These are phyloP conservation scores for Parotocinclus haroldoi DNA, from an alignment of 2,797 vertebrate genomes.

Conservation along the genomic window DNA sequence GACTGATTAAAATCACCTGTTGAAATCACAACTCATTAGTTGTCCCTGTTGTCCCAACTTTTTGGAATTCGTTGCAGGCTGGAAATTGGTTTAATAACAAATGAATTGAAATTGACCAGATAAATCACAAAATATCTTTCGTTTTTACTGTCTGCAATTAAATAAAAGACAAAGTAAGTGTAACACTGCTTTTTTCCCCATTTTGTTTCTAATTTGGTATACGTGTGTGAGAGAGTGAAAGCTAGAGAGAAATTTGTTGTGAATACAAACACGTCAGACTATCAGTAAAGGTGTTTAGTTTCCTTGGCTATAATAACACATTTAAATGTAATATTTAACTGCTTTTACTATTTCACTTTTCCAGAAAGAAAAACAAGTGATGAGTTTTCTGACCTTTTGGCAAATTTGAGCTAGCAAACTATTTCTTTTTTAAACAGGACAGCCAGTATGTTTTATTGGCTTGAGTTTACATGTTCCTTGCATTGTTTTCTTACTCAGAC, in stretches of 20 bases:
- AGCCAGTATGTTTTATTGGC: slow-evolving; percentile 9
- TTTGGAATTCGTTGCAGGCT: too few relatives aligned
- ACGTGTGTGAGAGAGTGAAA: too few relatives aligned
- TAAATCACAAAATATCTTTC: too few relatives aligned
- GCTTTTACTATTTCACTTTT: background rate
- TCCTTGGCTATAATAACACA: background rate
- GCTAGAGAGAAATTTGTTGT: background rate
- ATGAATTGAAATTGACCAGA: too few relatives aligned
- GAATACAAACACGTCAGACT: slow-evolving; percentile 2
- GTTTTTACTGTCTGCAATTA: too few relatives aligned
- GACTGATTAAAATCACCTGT: too few relatives aligned
- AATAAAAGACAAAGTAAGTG: too few relatives aligned
- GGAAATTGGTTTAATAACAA: too few relatives aligned
- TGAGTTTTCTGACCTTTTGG: background rate
- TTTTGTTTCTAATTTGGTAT: too few relatives aligned
- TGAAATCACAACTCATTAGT: too few relatives aligned
- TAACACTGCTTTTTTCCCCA: too few relatives aligned
- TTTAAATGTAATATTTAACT: background rate
- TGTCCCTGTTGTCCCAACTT: too few relatives aligned
- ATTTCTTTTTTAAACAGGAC: slow-evolving; percentile 18
- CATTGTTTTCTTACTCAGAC: slow-evolving; percentile 33
- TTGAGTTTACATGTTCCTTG: slow-evolving; percentile 6
- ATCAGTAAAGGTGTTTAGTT: background rate
- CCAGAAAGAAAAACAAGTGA: background rate
- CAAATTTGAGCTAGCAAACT: background rate